Conservation (phyloP, 2,888 invertebrate species). For the Notodonta dromedarius region DNA sequence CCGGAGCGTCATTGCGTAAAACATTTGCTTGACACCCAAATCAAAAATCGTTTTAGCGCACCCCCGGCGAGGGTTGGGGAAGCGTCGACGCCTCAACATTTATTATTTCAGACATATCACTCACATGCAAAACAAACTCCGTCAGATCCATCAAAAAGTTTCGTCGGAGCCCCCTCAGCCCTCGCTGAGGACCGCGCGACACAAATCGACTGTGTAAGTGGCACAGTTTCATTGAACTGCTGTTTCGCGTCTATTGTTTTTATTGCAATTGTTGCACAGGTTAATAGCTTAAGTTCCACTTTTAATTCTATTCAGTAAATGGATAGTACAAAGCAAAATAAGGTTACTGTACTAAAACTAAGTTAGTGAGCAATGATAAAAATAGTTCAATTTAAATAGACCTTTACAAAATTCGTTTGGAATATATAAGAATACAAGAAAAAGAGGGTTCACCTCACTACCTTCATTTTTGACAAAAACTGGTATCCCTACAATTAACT, state of each 20-base stretch:
- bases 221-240: slow-evolving; percentile 64
- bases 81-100: slow-evolving; percentile 83
- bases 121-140: slow-evolving; percentile 84
- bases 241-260: slow-evolving; percentile 37
- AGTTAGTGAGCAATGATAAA: too few species aligned
- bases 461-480: too few species aligned
- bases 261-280: neutral
- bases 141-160: slow-evolving; percentile 84
- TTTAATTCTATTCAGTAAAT: too few species aligned
- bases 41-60: slow-evolving; percentile 84
- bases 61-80: slow-evolving; percentile 73
- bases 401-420: too few species aligned
- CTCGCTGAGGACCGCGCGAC: slow-evolving; percentile 47
- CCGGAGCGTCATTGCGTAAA: slow-evolving; percentile 79
- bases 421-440: too few species aligned
- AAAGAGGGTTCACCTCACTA: too few species aligned
- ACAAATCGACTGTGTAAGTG: slow-evolving; percentile 83
- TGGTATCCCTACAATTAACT: too few species aligned
- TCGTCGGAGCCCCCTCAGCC: slow-evolving; percentile 56
- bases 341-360: too few species aligned
- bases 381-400: too few species aligned
- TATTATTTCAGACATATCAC: slow-evolving; percentile 85
- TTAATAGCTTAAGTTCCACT: neutral
- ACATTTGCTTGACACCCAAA: slow-evolving; percentile 84
- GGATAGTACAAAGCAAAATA: too few species aligned